Conservation (phyloP, 2,113 vertebrate species). For the Rallus limicola region DNA sequence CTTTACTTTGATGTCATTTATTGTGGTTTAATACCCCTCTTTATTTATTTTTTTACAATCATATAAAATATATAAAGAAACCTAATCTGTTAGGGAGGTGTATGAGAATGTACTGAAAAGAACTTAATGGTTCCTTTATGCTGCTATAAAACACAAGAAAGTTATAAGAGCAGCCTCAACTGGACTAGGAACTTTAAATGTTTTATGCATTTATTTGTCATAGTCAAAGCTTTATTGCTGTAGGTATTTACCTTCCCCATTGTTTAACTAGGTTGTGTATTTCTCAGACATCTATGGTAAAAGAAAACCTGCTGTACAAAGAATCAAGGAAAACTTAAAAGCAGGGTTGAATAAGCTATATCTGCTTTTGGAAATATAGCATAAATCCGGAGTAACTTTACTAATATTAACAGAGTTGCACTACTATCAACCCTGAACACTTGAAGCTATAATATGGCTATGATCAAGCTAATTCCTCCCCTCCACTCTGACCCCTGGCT, state of each 20-base stretch:
- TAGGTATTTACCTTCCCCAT: conserved; percentile 27
- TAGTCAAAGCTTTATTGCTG: conserved; percentile 46
- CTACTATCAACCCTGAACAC: neutral
- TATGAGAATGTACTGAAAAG: conserved; percentile 30
- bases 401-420: neutral
- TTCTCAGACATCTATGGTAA: conserved; percentile 4
- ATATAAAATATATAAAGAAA: conserved; percentile 55
- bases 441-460: neutral
- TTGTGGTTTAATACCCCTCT: conserved; percentile 37
- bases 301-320: neutral
- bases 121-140: conserved; percentile 47
- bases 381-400: neutral
- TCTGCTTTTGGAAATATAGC: neutral
- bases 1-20: conserved; percentile 59
- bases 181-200: conserved; percentile 9
- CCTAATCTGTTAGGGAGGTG: conserved; percentile 22
- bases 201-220: conserved; percentile 41
- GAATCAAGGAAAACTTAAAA: conserved; percentile 3
- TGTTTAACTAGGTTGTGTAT: conserved; percentile 39
- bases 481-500: neutral
- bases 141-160: conserved; percentile 52
- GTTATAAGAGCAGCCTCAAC: conserved; percentile 6
- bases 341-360: neutral
- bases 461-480: neutral
- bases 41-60: conserved; percentile 50